Conservation (phyloP, 1,140 invertebrate species). For the Drosophila saltans region DNA sequence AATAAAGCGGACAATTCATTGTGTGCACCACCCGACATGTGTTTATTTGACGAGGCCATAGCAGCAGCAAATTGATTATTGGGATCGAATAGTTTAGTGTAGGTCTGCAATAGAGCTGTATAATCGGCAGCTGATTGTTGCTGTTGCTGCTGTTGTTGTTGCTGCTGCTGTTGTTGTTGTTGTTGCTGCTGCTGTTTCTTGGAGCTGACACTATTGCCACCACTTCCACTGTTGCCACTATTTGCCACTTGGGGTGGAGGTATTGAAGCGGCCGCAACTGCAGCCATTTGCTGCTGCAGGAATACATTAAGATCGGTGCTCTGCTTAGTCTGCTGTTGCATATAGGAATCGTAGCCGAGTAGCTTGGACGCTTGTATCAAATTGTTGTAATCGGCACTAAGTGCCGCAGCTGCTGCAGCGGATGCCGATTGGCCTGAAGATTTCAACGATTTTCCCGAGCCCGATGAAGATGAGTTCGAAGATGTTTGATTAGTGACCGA, state of each 20-base stretch:
- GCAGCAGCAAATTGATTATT: slow-evolving; percentile 72
- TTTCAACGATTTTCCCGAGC: slow-evolving; percentile 56
- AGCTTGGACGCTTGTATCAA: slow-evolving; percentile 78
- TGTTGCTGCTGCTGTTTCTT: slow-evolving; percentile 37
- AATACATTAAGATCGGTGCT: slow-evolving; percentile 76
- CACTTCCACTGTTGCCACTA: slow-evolving; percentile 27
- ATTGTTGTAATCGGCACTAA: slow-evolving; percentile 78
- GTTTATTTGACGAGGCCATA: slow-evolving; percentile 47
- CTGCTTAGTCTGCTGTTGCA: slow-evolving; percentile 74
- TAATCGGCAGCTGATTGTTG: slow-evolving; percentile 66
- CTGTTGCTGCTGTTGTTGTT: slow-evolving; percentile 51
- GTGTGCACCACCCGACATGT: slow-evolving; percentile 61
- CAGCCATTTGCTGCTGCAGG: slow-evolving; percentile 80
- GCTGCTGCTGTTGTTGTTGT: slow-evolving; percentile 47
- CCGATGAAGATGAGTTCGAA: slow-evolving; percentile 43
- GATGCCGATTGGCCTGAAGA: slow-evolving; percentile 40
- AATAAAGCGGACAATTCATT: slow-evolving; percentile 73
- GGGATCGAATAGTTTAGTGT: slow-evolving; percentile 78
- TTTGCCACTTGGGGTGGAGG: slow-evolving; percentile 40
- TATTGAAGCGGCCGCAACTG: slow-evolving; percentile 66
- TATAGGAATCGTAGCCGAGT: slow-evolving; percentile 79
- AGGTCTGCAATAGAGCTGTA: slow-evolving; percentile 74
- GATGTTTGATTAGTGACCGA: slow-evolving; percentile 26
- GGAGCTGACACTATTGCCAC: neutral
- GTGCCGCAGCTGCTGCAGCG: slow-evolving; percentile 67